Percentiles rank a stretch among this genome's conserved stretches.
Conservation (phyloP, 2,113 vertebrate species). For the Hippoglossus stenolepis region DNA sequence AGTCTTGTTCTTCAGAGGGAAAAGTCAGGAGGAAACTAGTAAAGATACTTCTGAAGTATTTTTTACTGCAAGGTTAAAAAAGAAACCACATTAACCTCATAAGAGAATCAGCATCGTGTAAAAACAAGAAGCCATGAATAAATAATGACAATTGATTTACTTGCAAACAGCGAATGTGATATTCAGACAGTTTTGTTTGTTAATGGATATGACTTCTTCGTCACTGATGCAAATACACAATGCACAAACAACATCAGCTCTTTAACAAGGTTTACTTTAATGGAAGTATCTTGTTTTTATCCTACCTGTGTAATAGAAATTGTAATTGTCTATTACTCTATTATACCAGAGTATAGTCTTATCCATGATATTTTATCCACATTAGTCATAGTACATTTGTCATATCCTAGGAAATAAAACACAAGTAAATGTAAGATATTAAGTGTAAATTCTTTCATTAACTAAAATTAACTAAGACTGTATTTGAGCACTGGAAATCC, state of each 20-base stretch:
- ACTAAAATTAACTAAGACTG: too few relatives aligned
- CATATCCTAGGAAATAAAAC: too few relatives aligned
- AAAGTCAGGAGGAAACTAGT: constrained; percentile 19
- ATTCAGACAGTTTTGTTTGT: not conserved
- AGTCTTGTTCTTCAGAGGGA: not conserved
- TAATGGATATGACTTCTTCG: not conserved
- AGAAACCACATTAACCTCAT: not conserved
- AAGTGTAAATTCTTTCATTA: too few relatives aligned
- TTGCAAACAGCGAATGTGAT: constrained; percentile 5
- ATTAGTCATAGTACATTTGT: too few relatives aligned
- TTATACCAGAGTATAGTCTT: too few relatives aligned
- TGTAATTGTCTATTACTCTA: too few relatives aligned
- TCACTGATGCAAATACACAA: not conserved
- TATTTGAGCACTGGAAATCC: too few relatives aligned
- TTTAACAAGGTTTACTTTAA: not conserved
- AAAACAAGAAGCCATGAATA: constrained; percentile 47
- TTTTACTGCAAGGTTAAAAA: constrained; percentile 6
- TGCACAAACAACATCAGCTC: not conserved
- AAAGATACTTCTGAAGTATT: constrained; percentile 29
- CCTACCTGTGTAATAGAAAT: not conserved
- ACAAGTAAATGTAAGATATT: too few relatives aligned
- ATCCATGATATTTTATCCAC: too few relatives aligned
- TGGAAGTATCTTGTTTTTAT: not conserved
- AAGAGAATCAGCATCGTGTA: constrained; percentile 2
- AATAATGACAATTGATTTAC: constrained; percentile 47